Conservation (phyloP, 2,113 vertebrate species). For the Laticauda colubrina region DNA sequence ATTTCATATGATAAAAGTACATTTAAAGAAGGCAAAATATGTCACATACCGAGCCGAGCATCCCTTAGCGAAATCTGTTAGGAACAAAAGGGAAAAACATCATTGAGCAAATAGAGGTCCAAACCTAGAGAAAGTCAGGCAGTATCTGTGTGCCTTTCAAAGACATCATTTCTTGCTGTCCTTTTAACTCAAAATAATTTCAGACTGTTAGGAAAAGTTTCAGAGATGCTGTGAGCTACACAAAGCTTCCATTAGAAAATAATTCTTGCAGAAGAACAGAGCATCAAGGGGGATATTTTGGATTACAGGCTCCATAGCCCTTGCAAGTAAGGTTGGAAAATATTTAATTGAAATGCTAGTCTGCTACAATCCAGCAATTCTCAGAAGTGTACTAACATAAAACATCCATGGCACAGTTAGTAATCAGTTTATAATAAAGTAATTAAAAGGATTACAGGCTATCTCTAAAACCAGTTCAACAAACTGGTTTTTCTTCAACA, state of each 20-base stretch:
- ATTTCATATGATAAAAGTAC: not conserved
- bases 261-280: not conserved
- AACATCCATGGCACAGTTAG: not conserved
- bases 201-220: not conserved
- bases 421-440: not conserved
- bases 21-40: not conserved
- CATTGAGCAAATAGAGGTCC: not conserved
- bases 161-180: not conserved
- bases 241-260: not conserved
- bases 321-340: not conserved
- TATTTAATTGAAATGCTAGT: not conserved
- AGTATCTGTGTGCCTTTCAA: not conserved
- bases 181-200: not conserved
- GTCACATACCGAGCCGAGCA: constrained; percentile 70
- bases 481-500: not conserved
- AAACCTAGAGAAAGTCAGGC: not conserved
- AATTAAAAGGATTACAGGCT: not conserved
- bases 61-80: constrained; percentile 68
- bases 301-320: not conserved
- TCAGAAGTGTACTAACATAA: not conserved
- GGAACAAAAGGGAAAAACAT: constrained; percentile 30
- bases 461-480: not conserved
- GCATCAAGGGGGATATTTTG: not conserved
- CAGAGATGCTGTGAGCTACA: not conserved
- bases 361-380: not conserved